Evolutionary conservation across 2,797 vertebrate genomes (phyloP).

Genomic region (Betta splendens): DNA sequence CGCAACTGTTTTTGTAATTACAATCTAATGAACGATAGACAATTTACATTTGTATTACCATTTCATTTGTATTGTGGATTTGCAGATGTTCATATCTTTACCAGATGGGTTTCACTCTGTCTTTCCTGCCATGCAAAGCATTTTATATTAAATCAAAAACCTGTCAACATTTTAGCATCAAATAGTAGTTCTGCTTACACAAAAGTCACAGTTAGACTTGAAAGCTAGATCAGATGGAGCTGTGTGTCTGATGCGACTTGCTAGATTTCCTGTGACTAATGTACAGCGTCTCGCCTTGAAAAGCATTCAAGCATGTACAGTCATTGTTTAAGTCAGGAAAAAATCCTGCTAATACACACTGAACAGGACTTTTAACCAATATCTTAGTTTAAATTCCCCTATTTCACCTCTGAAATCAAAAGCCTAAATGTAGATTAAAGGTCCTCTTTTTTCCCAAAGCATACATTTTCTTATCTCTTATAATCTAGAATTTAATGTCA

Average conservation of each 20-base stretch:
- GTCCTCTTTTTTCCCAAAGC: not conserved
- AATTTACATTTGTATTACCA: slow-evolving; percentile 23
- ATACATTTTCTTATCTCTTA: not conserved
- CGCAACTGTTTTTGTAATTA: slow-evolving; percentile 32
- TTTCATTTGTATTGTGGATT: slow-evolving; percentile 22
- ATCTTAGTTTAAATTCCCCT: not conserved
- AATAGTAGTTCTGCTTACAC: slow-evolving; percentile 49
- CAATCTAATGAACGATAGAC: slow-evolving; percentile 11
- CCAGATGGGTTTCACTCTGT: slow-evolving; percentile 33
- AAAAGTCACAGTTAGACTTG: slow-evolving; percentile 44
- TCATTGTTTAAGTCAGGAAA: slow-evolving; percentile 38
- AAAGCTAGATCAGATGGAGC: slow-evolving; percentile 37
- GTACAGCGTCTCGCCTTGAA: slow-evolving; percentile 51
- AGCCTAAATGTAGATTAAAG: not conserved
- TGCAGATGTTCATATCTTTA: slow-evolving; percentile 18
- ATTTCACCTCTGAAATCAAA: not conserved
- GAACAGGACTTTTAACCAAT: slow-evolving; percentile 43
- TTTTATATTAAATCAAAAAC: slow-evolving; percentile 26
- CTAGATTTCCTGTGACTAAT: slow-evolving; percentile 66
- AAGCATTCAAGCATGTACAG: slow-evolving; percentile 16
- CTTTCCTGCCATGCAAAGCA: slow-evolving; percentile 33
- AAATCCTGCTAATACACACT: slow-evolving; percentile 27
- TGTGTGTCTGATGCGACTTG: slow-evolving; percentile 45
- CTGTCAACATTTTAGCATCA: slow-evolving; percentile 25
- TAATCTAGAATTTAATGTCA: not conserved